These are phyloP conservation scores for Darevskia mixta DNA, from an alignment of 2,797 vertebrate species.

Conservation along the genomic window DNA sequence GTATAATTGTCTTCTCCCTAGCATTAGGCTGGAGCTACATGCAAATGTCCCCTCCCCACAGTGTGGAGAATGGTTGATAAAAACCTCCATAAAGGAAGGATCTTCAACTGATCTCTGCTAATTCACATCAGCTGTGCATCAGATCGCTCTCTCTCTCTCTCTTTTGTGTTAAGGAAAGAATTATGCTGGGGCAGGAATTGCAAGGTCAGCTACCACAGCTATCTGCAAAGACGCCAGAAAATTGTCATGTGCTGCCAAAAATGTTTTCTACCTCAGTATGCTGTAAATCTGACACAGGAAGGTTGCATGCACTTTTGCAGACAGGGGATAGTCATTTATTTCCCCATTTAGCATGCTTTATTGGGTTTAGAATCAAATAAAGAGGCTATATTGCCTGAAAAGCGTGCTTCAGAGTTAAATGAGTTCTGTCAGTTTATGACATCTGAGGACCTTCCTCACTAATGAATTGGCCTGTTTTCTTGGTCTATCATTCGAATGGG, in stretches of 20 bases:
- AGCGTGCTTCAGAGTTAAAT: not conserved
- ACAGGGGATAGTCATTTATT: slow-evolving; percentile 16
- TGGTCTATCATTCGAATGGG: not conserved
- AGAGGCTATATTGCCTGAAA: not conserved
- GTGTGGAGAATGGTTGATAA: slow-evolving; percentile 1
- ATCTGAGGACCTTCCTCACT: not conserved
- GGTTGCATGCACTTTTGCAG: not conserved
- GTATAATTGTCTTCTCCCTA: not conserved
- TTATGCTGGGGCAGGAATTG: slow-evolving; percentile 14
- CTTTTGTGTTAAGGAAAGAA: slow-evolving; percentile 26
- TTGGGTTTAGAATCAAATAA: slow-evolving; percentile 23
- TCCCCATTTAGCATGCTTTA: slow-evolving; percentile 16
- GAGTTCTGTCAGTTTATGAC: slow-evolving; percentile 8
- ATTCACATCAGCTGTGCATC: slow-evolving; percentile 20
- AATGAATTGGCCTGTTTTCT: not conserved
- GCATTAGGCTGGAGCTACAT: not conserved
- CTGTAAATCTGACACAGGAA: slow-evolving; percentile 20
- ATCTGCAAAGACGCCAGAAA: slow-evolving; percentile 37
- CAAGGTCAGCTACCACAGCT: slow-evolving; percentile 35
- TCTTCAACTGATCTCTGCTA: slow-evolving; percentile 11
- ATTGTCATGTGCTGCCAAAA: not conserved
- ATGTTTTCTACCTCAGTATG: not conserved
- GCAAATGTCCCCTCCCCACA: not conserved
- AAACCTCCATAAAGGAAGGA: not conserved
- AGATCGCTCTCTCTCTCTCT: not conserved